A percentile compares a stretch with the other conserved stretches of the same genome.
Conservation (phyloP, 1,140 invertebrate genomes). For the Parapsyche elsis region DNA sequence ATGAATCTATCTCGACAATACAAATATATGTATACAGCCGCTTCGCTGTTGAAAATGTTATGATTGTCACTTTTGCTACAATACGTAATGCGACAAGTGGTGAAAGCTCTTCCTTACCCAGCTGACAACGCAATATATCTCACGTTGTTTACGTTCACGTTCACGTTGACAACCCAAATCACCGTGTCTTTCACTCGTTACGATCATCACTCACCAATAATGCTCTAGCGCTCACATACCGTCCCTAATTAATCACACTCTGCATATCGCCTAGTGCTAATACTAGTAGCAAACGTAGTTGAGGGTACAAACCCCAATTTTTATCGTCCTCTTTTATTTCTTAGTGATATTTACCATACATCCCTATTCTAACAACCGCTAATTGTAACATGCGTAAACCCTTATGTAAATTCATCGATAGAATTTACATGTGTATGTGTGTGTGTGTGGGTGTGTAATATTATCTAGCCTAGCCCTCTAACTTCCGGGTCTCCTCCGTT, state of each 20-base stretch:
- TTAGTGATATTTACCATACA: too few relatives aligned
- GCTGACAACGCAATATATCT: slow-evolving; percentile 38
- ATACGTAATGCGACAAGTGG: slow-evolving; percentile 23
- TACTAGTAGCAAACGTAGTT: not conserved
- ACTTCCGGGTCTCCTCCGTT: not conserved
- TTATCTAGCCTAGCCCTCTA: not conserved
- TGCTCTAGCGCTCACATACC: too few relatives aligned
- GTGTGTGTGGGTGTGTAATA: too few relatives aligned
- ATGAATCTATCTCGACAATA: too few relatives aligned
- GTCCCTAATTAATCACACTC: too few relatives aligned
- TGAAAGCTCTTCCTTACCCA: slow-evolving; percentile 26
- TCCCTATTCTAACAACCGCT: too few relatives aligned
- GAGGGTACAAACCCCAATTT: not conserved
- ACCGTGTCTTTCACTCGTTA: slow-evolving; percentile 23
- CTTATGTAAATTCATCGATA: not conserved
- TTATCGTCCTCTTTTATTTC: too few relatives aligned
- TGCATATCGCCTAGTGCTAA: too few relatives aligned
- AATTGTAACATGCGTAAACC: too few relatives aligned
- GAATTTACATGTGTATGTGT: not conserved
- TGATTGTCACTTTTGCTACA: slow-evolving; percentile 3
- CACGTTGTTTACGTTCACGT: slow-evolving; percentile 21
- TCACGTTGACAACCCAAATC: slow-evolving; percentile 29
- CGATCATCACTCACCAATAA: slow-evolving; percentile 21
- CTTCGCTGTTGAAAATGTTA: not conserved
- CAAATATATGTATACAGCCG: too few relatives aligned